These are phyloP conservation scores for Aphidius ervi DNA, from an alignment of 1,140 invertebrate genomes.

Conservation along the genomic window DNA sequence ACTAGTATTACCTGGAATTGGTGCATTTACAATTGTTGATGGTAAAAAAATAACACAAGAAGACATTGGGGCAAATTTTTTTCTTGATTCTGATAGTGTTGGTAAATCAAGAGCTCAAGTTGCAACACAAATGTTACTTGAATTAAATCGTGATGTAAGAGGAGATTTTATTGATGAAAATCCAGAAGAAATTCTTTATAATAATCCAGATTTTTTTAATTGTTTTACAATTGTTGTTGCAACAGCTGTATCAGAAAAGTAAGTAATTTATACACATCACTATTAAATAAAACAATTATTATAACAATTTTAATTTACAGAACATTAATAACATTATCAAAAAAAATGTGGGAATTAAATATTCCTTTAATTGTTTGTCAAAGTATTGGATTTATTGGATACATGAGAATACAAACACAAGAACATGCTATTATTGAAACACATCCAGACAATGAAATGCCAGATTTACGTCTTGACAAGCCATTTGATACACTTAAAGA, in stretches of 20 bases:
- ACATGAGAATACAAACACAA: slow-evolving; percentile 81
- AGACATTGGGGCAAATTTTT: slow-evolving; percentile 93
- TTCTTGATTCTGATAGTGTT: slow-evolving; percentile 73
- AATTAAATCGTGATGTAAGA: slow-evolving; percentile 89
- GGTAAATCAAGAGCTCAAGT: slow-evolving; percentile 81
- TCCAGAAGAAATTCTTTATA: slow-evolving; percentile 75
- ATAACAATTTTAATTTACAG: slow-evolving; percentile 45
- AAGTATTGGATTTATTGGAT: slow-evolving; percentile 89
- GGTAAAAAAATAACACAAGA: slow-evolving; percentile 79
- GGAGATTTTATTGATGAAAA: slow-evolving; percentile 90
- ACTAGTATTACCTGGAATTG: slow-evolving; percentile 89
- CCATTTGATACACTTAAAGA: slow-evolving; percentile 77
- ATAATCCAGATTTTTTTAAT: slow-evolving; percentile 86
- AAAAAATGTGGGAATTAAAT: slow-evolving; percentile 79
- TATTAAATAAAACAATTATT: slow-evolving; percentile 17
- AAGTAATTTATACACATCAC: slow-evolving; percentile 31
- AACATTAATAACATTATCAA: slow-evolving; percentile 68
- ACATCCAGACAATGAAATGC: slow-evolving; percentile 87
- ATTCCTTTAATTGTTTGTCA: slow-evolving; percentile 84
- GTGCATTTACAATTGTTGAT: slow-evolving; percentile 95
- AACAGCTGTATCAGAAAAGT: slow-evolving; percentile 80
- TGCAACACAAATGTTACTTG: slow-evolving; percentile 76
- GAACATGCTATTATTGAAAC: slow-evolving; percentile 92
- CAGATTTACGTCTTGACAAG: slow-evolving; percentile 81
- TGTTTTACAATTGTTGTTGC: slow-evolving; percentile 86